phyloP scores from a whole-genome alignment of 2,113 vertebrate species.

The Diadophis punctatus region DNA sequence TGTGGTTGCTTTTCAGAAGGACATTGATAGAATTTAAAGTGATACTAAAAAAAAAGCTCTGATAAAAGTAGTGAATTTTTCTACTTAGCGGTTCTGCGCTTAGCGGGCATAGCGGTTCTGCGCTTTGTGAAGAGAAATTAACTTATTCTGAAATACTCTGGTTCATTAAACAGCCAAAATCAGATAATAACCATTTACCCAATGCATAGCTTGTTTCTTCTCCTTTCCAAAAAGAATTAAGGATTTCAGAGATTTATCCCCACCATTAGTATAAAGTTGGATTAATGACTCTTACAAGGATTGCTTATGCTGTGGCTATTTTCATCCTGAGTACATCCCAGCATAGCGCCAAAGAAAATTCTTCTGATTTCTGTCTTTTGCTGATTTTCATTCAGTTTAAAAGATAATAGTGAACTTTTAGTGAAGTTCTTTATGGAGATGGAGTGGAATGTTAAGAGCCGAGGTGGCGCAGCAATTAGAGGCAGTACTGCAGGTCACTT shows the following conservation, averaged over 20 bases:
- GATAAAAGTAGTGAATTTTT: not conserved
- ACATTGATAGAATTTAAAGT: not conserved
- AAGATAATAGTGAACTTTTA: not conserved
- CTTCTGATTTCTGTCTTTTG: not conserved
- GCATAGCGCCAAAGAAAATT: not conserved
- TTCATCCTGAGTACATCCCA: constrained; percentile 18
- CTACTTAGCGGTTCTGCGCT: not conserved
- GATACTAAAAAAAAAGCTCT: not conserved
- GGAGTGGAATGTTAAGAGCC: not conserved
- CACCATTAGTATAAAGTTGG: constrained; percentile 57
- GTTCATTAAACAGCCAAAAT: not conserved
- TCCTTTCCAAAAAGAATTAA: not conserved
- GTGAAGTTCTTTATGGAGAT: not conserved
- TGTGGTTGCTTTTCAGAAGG: not conserved
- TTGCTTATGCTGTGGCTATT: constrained; percentile 49
- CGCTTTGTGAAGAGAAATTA: not conserved
- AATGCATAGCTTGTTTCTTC: not conserved
- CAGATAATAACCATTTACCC: not conserved
- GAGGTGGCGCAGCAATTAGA: too few relatives aligned
- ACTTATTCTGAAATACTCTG: not conserved
- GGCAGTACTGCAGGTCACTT: too few relatives aligned
- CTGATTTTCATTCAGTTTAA: not conserved
- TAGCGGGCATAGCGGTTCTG: not conserved
- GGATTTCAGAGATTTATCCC: constrained; percentile 34
- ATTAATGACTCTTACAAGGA: constrained; percentile 58